These are phyloP conservation scores for Himalopsyche anomala DNA, from an alignment of 2,888 invertebrate genomes.

Conservation along the genomic window DNA sequence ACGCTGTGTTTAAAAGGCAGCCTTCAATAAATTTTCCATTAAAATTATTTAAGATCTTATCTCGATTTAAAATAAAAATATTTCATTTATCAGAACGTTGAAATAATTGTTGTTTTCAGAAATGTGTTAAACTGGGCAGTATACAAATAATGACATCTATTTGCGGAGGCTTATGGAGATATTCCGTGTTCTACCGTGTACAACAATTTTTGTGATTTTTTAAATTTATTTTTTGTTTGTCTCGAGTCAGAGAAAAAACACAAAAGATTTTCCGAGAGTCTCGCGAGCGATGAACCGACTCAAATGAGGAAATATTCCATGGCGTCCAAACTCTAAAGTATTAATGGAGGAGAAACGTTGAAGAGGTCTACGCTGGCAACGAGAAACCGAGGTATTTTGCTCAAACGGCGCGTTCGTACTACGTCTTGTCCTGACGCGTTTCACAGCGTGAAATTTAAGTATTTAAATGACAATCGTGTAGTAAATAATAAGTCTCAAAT, in stretches of 20 bases:
- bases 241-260: conserved; percentile 20
- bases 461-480: too few relatives aligned
- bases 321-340: conserved; percentile 55
- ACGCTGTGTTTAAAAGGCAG: too few relatives aligned
- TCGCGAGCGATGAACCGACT: conserved; percentile 58
- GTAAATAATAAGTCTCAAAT: too few relatives aligned
- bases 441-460: neutral
- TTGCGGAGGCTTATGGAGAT: neutral
- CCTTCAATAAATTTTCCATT: too few relatives aligned
- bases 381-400: conserved; percentile 34
- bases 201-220: neutral
- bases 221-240: neutral
- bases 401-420: neutral
- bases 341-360: conserved; percentile 63
- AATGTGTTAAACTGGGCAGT: too few relatives aligned
- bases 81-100: too few relatives aligned
- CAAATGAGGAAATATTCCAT: conserved; percentile 32
- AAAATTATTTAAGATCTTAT: too few relatives aligned
- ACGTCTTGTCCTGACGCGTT: neutral
- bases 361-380: conserved; percentile 57
- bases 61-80: too few relatives aligned
- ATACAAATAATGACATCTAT: too few relatives aligned
- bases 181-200: neutral
- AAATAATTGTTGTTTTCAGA: too few relatives aligned
- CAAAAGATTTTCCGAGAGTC: neutral